phyloP scores from a whole-genome alignment of 2,113 vertebrate genomes.

The Chloroceryle aenea region DNA sequence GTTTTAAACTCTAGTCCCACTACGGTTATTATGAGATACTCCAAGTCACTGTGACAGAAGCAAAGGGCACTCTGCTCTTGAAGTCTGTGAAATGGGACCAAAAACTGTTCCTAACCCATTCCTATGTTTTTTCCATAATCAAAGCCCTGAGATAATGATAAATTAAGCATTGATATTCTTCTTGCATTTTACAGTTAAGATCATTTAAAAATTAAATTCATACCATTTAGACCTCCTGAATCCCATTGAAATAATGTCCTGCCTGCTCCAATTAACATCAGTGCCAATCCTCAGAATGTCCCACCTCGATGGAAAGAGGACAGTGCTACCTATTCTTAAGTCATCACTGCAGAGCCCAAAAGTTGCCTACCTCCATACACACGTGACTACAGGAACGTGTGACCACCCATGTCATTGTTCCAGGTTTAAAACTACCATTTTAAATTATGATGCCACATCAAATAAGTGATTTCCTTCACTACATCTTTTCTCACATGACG shows the following conservation, averaged over 20 bases:
- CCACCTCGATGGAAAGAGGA: background rate
- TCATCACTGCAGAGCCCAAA: background rate
- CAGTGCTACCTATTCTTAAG: background rate
- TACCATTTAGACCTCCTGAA: background rate
- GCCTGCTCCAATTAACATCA: background rate
- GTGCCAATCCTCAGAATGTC: background rate
- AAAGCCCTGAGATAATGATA: background rate
- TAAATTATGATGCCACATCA: background rate
- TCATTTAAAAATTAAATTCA: background rate
- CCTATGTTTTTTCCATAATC: background rate
- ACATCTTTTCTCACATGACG: constrained; percentile 13
- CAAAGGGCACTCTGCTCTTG: rapidly evolving
- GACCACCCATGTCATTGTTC: background rate
- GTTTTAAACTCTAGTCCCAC: background rate
- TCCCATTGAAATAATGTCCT: background rate
- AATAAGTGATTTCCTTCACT: background rate
- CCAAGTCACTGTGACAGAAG: background rate
- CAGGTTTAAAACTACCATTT: background rate
- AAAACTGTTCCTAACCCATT: background rate
- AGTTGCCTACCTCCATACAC: rapidly evolving
- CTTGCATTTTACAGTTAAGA: constrained; percentile 1
- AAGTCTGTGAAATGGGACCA: background rate
- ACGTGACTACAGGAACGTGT: background rate
- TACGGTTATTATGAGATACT: background rate
- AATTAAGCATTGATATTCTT: background rate